Evolutionary conservation across 1,140 invertebrate genomes (phyloP), one percentile per base, ranked within the genome.

Genomic region (Maniola jurtina): DNA sequence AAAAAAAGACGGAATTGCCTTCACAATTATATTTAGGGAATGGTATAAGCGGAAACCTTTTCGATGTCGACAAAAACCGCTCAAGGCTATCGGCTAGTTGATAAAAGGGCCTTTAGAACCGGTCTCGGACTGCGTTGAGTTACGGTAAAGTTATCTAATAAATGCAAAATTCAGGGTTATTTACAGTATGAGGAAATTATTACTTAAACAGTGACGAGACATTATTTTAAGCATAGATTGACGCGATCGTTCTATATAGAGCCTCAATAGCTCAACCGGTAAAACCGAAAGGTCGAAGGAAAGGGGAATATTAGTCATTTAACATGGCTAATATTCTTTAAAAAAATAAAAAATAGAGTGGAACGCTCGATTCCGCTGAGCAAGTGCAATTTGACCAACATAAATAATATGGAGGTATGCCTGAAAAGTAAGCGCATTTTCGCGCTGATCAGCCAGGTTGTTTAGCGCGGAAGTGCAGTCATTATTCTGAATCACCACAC

Each of bases 81-180:
- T 54, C 74, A 80, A 81, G 79, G 79, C 70, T 73, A 71, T 61
- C 71, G 62, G 59, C 66, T 69, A 40, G 66, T 59, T 71, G 40
- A 59, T 72, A 75, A 79, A 84, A 77, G 78, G 75, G 78, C 69
- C 16, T 73, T 64, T 60, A 11, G 60, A 77, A 83, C 79, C 75
- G 77, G 75, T 81, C 48, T 56, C 36, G 42, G 40, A 58, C 42
- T 68, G 70, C 67, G 74, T 75, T 71, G 33, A 33, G 77, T 64
- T 68, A 59, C 50, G 55, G 58, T 66, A 40, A 71, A 76, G 55
- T 71, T 75, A 70, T 77, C 68, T 81, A 73, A 80, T 70, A 62
- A 71, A 79, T 73, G 72, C 69, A 70, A 73, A 76, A 76, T 70
- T 73, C 66, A 47, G 8, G 48, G 25, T 45, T 66, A 61, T 59